These are phyloP conservation scores for Turdus rufiventris DNA, from an alignment of 2,113 vertebrate genomes.

Conservation along the genomic window DNA sequence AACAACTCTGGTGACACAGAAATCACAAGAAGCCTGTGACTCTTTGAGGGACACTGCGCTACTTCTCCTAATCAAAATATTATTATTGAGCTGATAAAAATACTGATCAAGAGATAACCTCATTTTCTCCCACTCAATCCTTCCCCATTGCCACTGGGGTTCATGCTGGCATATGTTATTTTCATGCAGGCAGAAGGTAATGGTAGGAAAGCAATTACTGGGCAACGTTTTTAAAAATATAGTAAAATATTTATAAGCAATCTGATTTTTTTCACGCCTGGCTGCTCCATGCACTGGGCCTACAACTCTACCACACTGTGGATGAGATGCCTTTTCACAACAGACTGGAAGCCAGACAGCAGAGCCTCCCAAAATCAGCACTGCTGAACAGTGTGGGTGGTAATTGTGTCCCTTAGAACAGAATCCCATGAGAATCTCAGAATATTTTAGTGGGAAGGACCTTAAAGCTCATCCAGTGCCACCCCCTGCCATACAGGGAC, in stretches of 20 bases:
- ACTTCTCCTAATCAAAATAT: not conserved
- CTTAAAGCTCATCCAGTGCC: not conserved
- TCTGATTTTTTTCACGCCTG: not conserved
- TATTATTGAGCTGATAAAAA: not conserved
- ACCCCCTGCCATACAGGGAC: not conserved
- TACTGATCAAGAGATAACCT: not conserved
- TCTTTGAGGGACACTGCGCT: not conserved
- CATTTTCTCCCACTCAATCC: not conserved
- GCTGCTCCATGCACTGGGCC: not conserved
- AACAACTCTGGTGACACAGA: not conserved
- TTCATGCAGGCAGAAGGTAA: not conserved
- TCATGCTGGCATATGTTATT: not conserved
- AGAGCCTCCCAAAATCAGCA: not conserved
- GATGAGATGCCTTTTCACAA: not conserved
- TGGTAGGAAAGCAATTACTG: not conserved
- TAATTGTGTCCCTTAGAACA: accelerated
- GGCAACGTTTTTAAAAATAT: not conserved
- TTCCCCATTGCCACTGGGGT: not conserved
- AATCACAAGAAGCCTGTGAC: not conserved
- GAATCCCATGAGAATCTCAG: not conserved
- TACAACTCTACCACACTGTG: accelerated
- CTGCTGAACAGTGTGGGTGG: not conserved
- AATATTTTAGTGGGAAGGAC: not conserved
- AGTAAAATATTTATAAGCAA: not conserved
- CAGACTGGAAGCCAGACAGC: not conserved